phyloP scores from a whole-genome alignment of 2,113 vertebrate species.

The Desmodus rotundus region DNA sequence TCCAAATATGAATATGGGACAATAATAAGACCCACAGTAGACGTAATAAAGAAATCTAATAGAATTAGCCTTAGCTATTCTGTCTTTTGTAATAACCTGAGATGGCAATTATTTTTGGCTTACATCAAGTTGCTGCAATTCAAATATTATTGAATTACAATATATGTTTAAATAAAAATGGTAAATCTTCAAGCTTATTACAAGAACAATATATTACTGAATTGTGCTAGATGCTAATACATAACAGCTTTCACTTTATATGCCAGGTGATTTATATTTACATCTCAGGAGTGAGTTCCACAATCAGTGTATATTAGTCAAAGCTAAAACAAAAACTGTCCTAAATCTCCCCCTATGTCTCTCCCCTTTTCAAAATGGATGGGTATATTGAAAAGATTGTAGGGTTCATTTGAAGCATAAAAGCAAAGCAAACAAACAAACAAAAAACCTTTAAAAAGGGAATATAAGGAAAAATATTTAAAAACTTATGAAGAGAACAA shows the following conservation, averaged over 20 bases:
- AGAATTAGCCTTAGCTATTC: constrained; percentile 31
- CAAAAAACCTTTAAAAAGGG: background rate
- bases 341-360: background rate
- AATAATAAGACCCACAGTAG: background rate
- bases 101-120: constrained; percentile 52
- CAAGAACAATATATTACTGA: constrained; percentile 45
- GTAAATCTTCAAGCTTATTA: constrained; percentile 56
- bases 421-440: background rate
- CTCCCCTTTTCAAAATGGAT: background rate
- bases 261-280: constrained; percentile 34
- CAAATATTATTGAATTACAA: constrained; percentile 49
- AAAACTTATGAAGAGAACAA: background rate
- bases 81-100: constrained; percentile 46
- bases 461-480: background rate
- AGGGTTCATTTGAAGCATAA: background rate
- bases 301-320: constrained; percentile 26
- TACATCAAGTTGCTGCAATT: constrained; percentile 48
- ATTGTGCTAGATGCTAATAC: background rate
- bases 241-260: constrained; percentile 5
- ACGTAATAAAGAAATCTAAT: constrained; percentile 62
- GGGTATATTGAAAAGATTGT: background rate
- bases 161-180: constrained; percentile 65
- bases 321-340: background rate
- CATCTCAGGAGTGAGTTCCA: constrained; percentile 11
- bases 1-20: constrained; percentile 7